Base-by-base conservation (phyloP, 2,888 invertebrate genomes). In the Caenorhabditis sulstoni region DNA sequence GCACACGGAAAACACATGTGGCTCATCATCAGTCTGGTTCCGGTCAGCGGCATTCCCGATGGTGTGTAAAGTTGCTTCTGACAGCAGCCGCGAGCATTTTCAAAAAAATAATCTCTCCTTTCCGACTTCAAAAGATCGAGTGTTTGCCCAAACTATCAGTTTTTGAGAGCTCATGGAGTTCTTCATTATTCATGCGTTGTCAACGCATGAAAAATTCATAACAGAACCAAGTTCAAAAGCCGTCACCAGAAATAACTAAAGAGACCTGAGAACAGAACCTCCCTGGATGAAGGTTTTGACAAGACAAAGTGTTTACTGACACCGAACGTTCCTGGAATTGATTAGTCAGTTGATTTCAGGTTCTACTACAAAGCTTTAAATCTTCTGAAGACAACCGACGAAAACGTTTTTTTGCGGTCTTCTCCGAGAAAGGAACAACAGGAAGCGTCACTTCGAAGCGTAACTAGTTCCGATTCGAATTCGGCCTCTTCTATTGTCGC, bases 381-480 rank as follows among this genome's bases (percentile, higher is more conserved):
- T 57, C 39, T 37, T 23, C 16, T 29, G 3, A 7, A 29, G 7
- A 7, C 3, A 29, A 7, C 3, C 3, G 29, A 29, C 29, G 29
- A 29, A 29, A 7, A 29, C 29, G 29, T 29, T 29, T 29, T n/a
- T 29, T 29, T 29, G 29, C 29, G 29, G 4, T 29, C 35, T 22
- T 18, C n/a, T 49, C n/a, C 22, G 14, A 39, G 41, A 47, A 41
- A 57, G 57, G 50, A 12, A 49, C 58, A 23, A 53, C 59, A 70
- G 59, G 59, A 68, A 68, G 35, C 53, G 68, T 52, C 52, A 29
- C 52, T 68, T 53, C 53, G 18, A 39, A 20, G 50, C 55, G 57
- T 41, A 74, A 74, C 74, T 66, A 74, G 74, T 74, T 74, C 53
- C 53, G 44, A 66, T 66, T 74, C 44, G 52, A 65, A 65, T 74